These are phyloP conservation scores for Chaetogeoica ovagalla DNA, from an alignment of 2,888 invertebrate species.

Conservation along the genomic window DNA sequence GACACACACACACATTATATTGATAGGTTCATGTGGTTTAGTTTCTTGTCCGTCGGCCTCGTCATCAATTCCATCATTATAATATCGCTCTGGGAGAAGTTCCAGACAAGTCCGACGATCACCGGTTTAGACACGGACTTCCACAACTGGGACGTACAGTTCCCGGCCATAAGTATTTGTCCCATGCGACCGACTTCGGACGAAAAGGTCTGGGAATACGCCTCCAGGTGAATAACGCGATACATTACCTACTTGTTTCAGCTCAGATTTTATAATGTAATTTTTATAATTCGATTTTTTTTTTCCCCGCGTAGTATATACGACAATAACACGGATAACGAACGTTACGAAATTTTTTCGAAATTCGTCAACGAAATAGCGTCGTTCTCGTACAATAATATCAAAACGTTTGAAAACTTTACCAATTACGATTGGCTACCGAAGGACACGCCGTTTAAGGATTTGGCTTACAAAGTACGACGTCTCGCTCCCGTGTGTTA, in stretches of 20 bases:
- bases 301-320: background rate
- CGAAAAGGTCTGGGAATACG: conserved; percentile 61
- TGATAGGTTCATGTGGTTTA: conserved; percentile 78
- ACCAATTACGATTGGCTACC: conserved; percentile 56
- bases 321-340: conserved; percentile 54
- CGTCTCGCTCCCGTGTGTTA: no score
- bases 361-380: conserved; percentile 60
- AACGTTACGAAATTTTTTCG: conserved; percentile 54
- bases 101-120: conserved; percentile 81
- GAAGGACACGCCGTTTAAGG: conserved; percentile 56
- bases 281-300: background rate
- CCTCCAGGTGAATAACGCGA: conserved; percentile 59
- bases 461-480: conserved; percentile 58
- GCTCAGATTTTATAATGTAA: background rate
- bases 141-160: conserved; percentile 77
- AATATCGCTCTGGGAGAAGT: conserved; percentile 78
- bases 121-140: conserved; percentile 77
- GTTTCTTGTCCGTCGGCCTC: conserved; percentile 70
- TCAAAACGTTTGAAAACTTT: conserved; percentile 55
- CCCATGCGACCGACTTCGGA: conserved; percentile 65
- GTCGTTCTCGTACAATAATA: conserved; percentile 60
- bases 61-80: conserved; percentile 76
- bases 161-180: conserved; percentile 74
- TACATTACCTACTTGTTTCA: background rate
- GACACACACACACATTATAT: background rate